Evolutionary conservation across 2,888 invertebrate genomes (phyloP).

Genomic region (Polydesmus complanatus): DNA sequence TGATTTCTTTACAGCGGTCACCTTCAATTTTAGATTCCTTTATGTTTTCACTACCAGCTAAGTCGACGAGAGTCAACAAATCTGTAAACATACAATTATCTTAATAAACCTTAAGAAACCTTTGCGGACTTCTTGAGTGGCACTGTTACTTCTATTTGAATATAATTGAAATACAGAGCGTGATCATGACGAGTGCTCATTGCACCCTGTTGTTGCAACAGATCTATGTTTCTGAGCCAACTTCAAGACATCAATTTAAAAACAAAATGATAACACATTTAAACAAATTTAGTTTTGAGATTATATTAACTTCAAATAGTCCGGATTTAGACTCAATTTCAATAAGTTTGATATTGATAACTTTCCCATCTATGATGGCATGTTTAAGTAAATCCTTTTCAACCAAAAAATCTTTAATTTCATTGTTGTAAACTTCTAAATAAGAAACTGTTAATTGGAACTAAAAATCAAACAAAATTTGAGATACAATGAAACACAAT

Average conservation of each 20-base stretch:
- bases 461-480: slow-evolving; percentile 14
- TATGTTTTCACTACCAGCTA: slow-evolving; percentile 71
- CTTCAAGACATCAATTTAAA: slow-evolving; percentile 50
- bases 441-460: slow-evolving; percentile 52
- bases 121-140: slow-evolving; percentile 31
- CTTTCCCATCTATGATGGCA: slow-evolving; percentile 54
- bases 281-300: not conserved
- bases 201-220: slow-evolving; percentile 59
- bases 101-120: slow-evolving; percentile 24
- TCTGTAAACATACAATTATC: slow-evolving; percentile 20
- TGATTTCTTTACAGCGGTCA: slow-evolving; percentile 59
- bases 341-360: slow-evolving; percentile 45
- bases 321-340: not conserved
- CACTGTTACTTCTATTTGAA: slow-evolving; percentile 30
- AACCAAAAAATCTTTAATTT: slow-evolving; percentile 57
- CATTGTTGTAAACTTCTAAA: slow-evolving; percentile 74
- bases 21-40: slow-evolving; percentile 30
- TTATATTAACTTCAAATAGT: not conserved
- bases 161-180: slow-evolving; percentile 32
- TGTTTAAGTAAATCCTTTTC: slow-evolving; percentile 49
- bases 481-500: not conserved
- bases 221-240: slow-evolving; percentile 66
- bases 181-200: slow-evolving; percentile 41
- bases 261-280: not conserved
- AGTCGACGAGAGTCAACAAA: slow-evolving; percentile 65